Evolutionary conservation across 2,797 vertebrate genomes (phyloP).

Genomic region (Ataeniobius toweri): DNA sequence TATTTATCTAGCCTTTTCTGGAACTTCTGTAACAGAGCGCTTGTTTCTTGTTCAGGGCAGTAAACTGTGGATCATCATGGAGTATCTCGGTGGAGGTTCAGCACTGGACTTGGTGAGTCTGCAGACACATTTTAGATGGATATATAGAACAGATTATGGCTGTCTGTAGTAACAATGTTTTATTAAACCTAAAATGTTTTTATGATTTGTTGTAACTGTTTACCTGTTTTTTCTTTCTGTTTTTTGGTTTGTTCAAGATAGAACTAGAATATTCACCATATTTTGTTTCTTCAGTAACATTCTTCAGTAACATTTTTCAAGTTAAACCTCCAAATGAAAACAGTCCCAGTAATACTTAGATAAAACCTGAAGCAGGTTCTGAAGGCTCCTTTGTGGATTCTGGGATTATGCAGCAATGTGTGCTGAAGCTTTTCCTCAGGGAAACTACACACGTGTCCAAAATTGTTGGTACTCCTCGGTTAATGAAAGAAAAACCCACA

Average conservation of each 20-base stretch:
- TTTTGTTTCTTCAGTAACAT: not conserved
- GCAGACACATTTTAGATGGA: not conserved
- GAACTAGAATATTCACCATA: too few species aligned
- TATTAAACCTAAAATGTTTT: not conserved
- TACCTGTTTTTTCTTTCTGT: not conserved
- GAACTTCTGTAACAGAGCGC: not conserved
- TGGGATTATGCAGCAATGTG: not conserved
- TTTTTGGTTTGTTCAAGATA: not conserved
- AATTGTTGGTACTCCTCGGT: too few species aligned
- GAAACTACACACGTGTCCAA: too few species aligned
- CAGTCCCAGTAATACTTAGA: not conserved
- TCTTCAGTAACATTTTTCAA: too few species aligned
- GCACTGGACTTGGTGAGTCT: conserved; percentile 89
- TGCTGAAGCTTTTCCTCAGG: too few species aligned
- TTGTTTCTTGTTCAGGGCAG: conserved; percentile 82
- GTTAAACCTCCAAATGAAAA: not conserved
- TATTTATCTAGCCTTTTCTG: not conserved
- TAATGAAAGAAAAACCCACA: too few species aligned
- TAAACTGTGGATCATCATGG: conserved; percentile 97
- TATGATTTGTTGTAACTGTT: not conserved
- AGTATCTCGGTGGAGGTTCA: conserved; percentile 93
- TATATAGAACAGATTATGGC: not conserved
- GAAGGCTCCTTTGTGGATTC: not conserved
- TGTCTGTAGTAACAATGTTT: not conserved
- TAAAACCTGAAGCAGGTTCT: not conserved